Base-by-base conservation (phyloP, 2,888 invertebrate species). In the Chrysodeixis includens region DNA sequence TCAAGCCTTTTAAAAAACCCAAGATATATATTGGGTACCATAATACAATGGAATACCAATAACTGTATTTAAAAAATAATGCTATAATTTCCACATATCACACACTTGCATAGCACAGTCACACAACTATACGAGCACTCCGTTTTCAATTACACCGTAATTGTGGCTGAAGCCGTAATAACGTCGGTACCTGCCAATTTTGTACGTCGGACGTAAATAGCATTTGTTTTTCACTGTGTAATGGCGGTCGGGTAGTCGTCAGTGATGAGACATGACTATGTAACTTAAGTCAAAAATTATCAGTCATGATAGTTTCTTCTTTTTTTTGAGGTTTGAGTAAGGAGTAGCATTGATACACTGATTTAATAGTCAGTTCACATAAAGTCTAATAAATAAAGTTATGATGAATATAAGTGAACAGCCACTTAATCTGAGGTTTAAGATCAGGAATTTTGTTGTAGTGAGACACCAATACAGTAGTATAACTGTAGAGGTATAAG, bases 101-200 rank as follows among this genome's bases (percentile, higher is more conserved):
- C 71, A 71, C 51, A 71, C 80, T 81, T 71, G 77, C 71, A 81
- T 67, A 77, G 71, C 69, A 66, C 71, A 90, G 88, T 90, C 90
- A 89, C 84, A 82, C 78, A 71, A 81, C 76, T 80, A 83, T 90
- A 92, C 90, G 85, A 90, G 89, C 88, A 87, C 90, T 90, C 88
- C 81, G 89, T 91, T 93, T 94, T 94, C 94, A 94, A 94, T 94
- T 94, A 93, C 93, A 83, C 87, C 76, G 88, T 93, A 93, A 94
- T 93, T 92, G 92, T 88, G 90, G 89, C 88, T 83, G 84, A 87
- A 87, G 88, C 91, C 84, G 87, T 92, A 93, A 92, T 92, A 90
- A 88, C 88, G 83, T 66, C 77, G 81, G 87, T 81, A 85, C 85
- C 86, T 86, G 80, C 87, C 90, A 92, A 93, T 93, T 93, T 91